Base-by-base conservation (phyloP, 1,140 invertebrate species). In the Drosophila chauvacae region DNA sequence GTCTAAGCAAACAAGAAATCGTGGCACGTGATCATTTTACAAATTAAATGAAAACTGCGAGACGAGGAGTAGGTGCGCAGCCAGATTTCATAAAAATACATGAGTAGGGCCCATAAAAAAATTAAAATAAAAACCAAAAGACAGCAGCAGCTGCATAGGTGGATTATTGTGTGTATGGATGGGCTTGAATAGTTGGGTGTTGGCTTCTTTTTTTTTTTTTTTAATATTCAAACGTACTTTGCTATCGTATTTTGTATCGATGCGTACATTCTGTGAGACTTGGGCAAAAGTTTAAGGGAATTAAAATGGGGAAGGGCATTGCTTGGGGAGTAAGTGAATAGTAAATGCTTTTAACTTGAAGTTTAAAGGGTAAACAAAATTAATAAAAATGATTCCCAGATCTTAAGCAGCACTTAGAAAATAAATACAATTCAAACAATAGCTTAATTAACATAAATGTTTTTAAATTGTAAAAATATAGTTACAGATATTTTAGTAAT, bases 61-160 rank as follows among this genome's bases (percentile, higher is more conserved):
- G 55, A 57, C 45, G 33, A 58, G 56, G 48, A 73, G 35, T 37
- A 37, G 35, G 35, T 37, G 35, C 13, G 35, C 35, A 5, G 35
- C n/a, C 9, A 73, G 76, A 90, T 88, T 90, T 88, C 84, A 84
- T 87, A 88, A 90, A 84, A 84, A 65, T 72, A 76, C 74, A 81
- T 60, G 61, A 53, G 47, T 55, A 47, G 47, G 70, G 80, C 57
- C 80, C 72, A 78, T 81, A 83, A 80, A 90, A 70, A 90, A 90
- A 80, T 77, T 76, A 76, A 90, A 90, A 78, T 81, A 81, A 88
- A 83, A 83, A 80, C 28, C 68, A 72, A 48, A 77, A 48, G 48
- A 56, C 28, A 37, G 56, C 18, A 62, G 48, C 45, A 72, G 70
- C 65, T 60, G 65, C 55, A 63, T 58, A 45, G 42, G 26, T 30